Base-by-base conservation (phyloP, 2,797 vertebrate genomes). In the Champsocephalus gunnari region DNA sequence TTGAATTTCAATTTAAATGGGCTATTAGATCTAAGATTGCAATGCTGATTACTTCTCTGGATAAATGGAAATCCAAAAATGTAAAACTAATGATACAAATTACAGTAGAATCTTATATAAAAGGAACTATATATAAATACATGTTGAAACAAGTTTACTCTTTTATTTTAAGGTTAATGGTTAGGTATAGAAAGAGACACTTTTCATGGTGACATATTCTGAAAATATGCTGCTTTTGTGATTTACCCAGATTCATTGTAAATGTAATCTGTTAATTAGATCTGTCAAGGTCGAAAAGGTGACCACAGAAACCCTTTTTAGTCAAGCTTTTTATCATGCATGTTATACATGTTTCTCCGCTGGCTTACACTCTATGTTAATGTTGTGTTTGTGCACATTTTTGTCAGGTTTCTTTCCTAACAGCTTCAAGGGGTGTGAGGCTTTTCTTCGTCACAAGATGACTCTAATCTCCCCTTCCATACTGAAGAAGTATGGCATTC, bases 371-470 rank as follows among this genome's bases (percentile, higher is more conserved):
- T 66, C 5, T 74, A 7, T 71, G 38, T 77, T 79, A 69, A 73
- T 51, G 38, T 5, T 38, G 19, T 63, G 14, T 66, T 5, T 76
- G 58, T 48, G 45, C 14, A 3, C 1, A n/a, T 92, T 61, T 81
- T 24, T 85, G 75, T 77, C 90, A 99, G 98, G 97, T 54, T 99
- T 99, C 92, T 99, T 99, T 79, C 97, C 98, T 6, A 97, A 95
- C 88, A 98, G 96, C 84, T 97, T 94, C 78, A 97, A 98, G 90
- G 96, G 96, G 13, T 99, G 98, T 86, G 96, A 97, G 89, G 97
- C 98, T 74, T 99, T 99, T 93, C 96, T 99, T 80, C 95, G 98
- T 81, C 98, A 99, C 91, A 99, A 99, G 95, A 99, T 99, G 98
- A 99, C 97, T 73, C 92, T 99, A 71, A 98, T 99, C 86, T 99